Evolutionary conservation across 2,113 vertebrate genomes (phyloP).

Genomic region (Dendropsophus ebraccatus): DNA sequence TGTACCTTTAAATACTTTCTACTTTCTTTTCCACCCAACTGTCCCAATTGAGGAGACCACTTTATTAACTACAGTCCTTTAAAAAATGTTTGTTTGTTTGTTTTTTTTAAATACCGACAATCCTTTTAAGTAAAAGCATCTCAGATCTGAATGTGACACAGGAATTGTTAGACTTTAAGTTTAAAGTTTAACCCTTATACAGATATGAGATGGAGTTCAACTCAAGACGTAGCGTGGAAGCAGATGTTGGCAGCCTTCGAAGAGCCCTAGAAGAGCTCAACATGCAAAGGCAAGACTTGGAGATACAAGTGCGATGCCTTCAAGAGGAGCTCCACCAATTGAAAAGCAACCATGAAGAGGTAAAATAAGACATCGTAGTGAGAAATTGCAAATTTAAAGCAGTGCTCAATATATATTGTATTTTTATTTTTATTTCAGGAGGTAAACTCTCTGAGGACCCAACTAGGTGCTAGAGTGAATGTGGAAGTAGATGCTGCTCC

Average conservation of each 20-base stretch:
- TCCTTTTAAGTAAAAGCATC: not conserved
- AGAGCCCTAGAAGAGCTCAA: constrained; percentile 18
- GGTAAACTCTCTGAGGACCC: constrained; percentile 61
- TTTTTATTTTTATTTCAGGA: constrained; percentile 52
- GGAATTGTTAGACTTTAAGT: not conserved
- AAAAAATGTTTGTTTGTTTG: no score
- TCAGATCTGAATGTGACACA: not conserved
- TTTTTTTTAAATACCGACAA: no score
- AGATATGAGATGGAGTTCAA: constrained; percentile 32
- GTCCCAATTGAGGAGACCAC: no score
- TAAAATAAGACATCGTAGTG: not conserved
- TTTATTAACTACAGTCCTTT: no score
- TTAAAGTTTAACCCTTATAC: not conserved
- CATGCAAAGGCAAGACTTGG: constrained; percentile 6
- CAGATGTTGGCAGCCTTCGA: constrained; percentile 14
- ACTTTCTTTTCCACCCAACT: no score
- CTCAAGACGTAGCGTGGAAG: constrained; percentile 6
- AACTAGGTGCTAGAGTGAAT: constrained; percentile 68
- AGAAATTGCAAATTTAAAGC: no score
- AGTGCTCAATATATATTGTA: not conserved
- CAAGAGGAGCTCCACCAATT: constrained; percentile 34
- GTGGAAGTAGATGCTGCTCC: constrained; percentile 77
- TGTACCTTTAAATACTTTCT: no score
- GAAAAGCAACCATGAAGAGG: constrained; percentile 28
- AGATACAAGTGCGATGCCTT: constrained; percentile 18